Percentiles rank a stretch among this genome's conserved stretches.
These are phyloP conservation scores for Bettongia penicillata DNA, from an alignment of 2,113 vertebrate species.

Conservation along the genomic window DNA sequence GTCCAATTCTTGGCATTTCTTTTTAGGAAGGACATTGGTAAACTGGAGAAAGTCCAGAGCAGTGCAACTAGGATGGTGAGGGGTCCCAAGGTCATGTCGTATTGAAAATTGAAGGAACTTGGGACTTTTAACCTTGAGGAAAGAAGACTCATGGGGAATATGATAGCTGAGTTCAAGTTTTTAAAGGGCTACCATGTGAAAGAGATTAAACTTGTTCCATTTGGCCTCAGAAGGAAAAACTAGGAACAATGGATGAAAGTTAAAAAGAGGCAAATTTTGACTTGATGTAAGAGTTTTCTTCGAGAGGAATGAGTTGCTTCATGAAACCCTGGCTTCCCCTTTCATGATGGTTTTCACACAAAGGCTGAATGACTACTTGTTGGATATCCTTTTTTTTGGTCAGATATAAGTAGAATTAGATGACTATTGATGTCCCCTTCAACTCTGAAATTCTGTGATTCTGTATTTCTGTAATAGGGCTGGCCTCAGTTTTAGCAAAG, in stretches of 20 bases:
- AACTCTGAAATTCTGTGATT: background rate
- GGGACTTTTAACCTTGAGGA: background rate
- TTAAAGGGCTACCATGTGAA: background rate
- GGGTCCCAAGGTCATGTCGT: background rate
- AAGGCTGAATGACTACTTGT: fast-evolving
- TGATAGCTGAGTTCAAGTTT: background rate
- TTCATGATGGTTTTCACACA: background rate
- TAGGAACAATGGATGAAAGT: too few species aligned
- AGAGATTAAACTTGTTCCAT: background rate
- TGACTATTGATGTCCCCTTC: background rate
- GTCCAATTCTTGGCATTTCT: background rate
- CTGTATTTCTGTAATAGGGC: background rate
- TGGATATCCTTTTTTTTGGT: background rate
- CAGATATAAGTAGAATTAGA: fast-evolving
- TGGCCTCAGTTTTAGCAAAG: background rate
- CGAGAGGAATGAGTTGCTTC: background rate
- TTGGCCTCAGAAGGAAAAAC: background rate
- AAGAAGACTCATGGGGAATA: background rate
- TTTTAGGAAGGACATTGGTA: background rate
- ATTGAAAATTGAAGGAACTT: background rate
- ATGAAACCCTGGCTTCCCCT: background rate
- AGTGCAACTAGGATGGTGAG: background rate
- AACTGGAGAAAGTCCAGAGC: background rate
- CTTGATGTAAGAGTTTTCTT: background rate
- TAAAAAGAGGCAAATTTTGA: background rate